Percentiles rank a stretch among this genome's conserved stretches.
Conservation (phyloP, 1,140 invertebrate species). For the Agraylea sexmaculata region DNA sequence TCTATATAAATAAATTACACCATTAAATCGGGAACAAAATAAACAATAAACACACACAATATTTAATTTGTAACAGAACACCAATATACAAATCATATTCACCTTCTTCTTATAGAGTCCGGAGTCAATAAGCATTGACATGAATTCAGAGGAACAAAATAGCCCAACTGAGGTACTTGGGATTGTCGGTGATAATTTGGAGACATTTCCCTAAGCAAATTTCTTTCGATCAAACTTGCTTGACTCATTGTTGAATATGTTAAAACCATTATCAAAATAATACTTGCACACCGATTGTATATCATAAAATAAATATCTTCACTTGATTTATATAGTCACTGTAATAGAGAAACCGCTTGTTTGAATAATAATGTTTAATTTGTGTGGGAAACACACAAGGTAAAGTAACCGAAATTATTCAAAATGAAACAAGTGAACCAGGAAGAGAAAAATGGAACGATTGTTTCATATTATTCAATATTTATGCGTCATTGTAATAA, state of each 20-base stretch:
- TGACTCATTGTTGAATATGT: constrained; percentile 4
- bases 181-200: constrained; percentile 9
- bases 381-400: no score
- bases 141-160: constrained; percentile 32
- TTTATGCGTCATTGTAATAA: no score
- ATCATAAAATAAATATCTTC: no score
- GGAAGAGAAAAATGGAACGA: no score
- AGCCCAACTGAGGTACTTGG: constrained; percentile 34
- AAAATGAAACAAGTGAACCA: no score
- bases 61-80: constrained; percentile 1
- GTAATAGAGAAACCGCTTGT: no score
- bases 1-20: constrained; percentile 10
- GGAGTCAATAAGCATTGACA: constrained; percentile 13
- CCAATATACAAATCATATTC: constrained; percentile 14
- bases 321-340: no score
- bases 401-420: no score
- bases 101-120: constrained; percentile 31
- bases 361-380: no score
- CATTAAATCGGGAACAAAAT: background rate
- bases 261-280: no score
- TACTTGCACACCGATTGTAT: no score
- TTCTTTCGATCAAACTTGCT: constrained; percentile 11
- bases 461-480: no score
- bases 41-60: background rate
- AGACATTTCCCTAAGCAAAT: constrained; percentile 14